phyloP scores from a whole-genome alignment of 2,888 invertebrate genomes.

The Melieria crassipennis region DNA sequence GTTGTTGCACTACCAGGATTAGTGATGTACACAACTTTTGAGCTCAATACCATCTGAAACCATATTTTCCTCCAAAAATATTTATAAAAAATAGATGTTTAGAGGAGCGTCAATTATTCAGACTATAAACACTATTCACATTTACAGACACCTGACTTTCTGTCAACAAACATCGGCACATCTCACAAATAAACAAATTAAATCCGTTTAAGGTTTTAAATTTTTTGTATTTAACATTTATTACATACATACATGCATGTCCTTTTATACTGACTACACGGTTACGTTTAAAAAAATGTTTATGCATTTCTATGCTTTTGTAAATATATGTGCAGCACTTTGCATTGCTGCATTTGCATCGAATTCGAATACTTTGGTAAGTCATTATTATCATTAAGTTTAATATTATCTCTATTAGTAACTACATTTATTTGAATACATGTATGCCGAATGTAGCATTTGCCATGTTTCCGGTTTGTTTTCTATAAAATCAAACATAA shows the following conservation, averaged over 20 bases:
- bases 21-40: too few relatives aligned
- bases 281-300: neutral
- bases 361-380: slow-evolving; percentile 19
- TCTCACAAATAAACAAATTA: too few relatives aligned
- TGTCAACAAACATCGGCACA: too few relatives aligned
- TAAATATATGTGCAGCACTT: neutral
- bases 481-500: neutral
- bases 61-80: too few relatives aligned
- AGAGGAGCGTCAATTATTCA: too few relatives aligned
- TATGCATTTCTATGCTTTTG: neutral
- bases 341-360: neutral
- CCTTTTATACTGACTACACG: neutral
- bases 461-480: neutral
- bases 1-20: too few relatives aligned
- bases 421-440: neutral
- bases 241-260: neutral
- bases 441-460: neutral
- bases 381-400: slow-evolving; percentile 11
- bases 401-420: neutral
- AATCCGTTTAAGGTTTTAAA: too few relatives aligned
- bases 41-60: too few relatives aligned
- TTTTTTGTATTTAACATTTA: neutral
- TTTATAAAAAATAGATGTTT: too few relatives aligned
- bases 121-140: too few relatives aligned
- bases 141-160: too few relatives aligned